These are phyloP conservation scores for Acanthurus lineatus DNA, from an alignment of 2,797 vertebrate species.

Conservation along the genomic window DNA sequence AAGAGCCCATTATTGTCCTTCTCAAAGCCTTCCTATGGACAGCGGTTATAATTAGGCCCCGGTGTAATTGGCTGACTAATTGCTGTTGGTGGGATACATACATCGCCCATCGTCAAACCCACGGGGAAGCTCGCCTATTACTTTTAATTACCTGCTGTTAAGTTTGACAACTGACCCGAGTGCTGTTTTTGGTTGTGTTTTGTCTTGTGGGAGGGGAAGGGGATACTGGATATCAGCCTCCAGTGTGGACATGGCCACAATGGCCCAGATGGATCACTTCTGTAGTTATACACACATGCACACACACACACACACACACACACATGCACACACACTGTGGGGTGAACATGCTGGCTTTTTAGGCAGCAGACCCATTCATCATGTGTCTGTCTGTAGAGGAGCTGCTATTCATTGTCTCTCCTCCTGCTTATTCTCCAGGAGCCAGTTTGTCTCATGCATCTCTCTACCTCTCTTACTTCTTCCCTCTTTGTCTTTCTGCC, in stretches of 20 bases:
- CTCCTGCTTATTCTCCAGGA: conserved; percentile 67
- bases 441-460: conserved; percentile 53
- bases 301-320: conserved; percentile 6
- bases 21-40: conserved; percentile 60
- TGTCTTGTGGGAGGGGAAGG: conserved; percentile 19
- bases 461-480: conserved; percentile 45
- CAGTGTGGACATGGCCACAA: conserved; percentile 60
- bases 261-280: conserved; percentile 64
- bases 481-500: conserved; percentile 54
- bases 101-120: conserved; percentile 58
- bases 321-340: conserved; percentile 33
- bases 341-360: conserved; percentile 59
- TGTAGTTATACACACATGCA: conserved; percentile 49
- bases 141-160: conserved; percentile 81
- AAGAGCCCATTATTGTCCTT: conserved; percentile 63
- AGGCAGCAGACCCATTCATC: conserved; percentile 75
- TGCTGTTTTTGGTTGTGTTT: conserved; percentile 41
- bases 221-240: conserved; percentile 45
- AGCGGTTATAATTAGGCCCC: conserved; percentile 66
- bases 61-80: conserved; percentile 77
- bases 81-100: conserved; percentile 71
- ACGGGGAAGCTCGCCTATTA: conserved; percentile 65
- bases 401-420: conserved; percentile 72
- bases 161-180: conserved; percentile 67
- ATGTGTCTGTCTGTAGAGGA: conserved; percentile 66